Percentiles rank a stretch among this genome's conserved stretches.
Conservation (phyloP, 2,888 invertebrate genomes). For the Cryptophagus acutangulus region DNA sequence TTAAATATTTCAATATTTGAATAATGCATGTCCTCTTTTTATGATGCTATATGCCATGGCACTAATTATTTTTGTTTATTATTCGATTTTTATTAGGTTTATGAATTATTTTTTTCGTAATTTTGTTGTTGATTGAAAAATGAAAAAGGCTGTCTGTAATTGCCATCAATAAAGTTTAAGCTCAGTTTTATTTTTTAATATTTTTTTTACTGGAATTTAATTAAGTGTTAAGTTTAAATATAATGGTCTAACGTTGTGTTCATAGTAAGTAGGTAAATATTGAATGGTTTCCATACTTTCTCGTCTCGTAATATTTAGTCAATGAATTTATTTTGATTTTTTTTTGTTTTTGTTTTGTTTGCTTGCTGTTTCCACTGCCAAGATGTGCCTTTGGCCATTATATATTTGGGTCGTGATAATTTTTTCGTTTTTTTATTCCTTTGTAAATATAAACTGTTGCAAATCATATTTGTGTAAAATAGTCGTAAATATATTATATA, state of each 20-base stretch:
- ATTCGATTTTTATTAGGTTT: too few species aligned
- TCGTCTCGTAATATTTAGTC: slow-evolving; percentile 5
- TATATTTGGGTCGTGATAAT: slow-evolving; percentile 29
- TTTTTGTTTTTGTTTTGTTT: slow-evolving; percentile 17
- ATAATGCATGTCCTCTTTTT: too few species aligned
- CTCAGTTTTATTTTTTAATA: neutral
- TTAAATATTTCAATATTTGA: too few species aligned
- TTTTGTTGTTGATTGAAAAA: too few species aligned
- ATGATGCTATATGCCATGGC: too few species aligned
- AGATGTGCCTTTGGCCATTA: slow-evolving; percentile 34
- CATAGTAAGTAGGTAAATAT: slow-evolving; percentile 18
- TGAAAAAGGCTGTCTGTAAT: slow-evolving; percentile 6
- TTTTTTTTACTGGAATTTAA: slow-evolving; percentile 6
- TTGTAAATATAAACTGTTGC: slow-evolving; percentile 26
- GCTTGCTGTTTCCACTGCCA: slow-evolving; percentile 36
- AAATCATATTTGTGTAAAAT: slow-evolving; percentile 19
- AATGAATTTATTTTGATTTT: slow-evolving; percentile 12
- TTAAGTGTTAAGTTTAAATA: slow-evolving; percentile 1
- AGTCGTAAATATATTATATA: too few species aligned
- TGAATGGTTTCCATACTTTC: slow-evolving; percentile 7
- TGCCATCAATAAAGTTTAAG: slow-evolving; percentile 4
- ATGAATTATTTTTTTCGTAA: too few species aligned
- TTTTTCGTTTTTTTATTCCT: slow-evolving; percentile 19
- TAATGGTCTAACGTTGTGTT: slow-evolving; percentile 22
- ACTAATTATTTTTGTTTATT: too few species aligned